phyloP scores from a whole-genome alignment of 2,888 invertebrate genomes.

The Drosophila monieri region DNA sequence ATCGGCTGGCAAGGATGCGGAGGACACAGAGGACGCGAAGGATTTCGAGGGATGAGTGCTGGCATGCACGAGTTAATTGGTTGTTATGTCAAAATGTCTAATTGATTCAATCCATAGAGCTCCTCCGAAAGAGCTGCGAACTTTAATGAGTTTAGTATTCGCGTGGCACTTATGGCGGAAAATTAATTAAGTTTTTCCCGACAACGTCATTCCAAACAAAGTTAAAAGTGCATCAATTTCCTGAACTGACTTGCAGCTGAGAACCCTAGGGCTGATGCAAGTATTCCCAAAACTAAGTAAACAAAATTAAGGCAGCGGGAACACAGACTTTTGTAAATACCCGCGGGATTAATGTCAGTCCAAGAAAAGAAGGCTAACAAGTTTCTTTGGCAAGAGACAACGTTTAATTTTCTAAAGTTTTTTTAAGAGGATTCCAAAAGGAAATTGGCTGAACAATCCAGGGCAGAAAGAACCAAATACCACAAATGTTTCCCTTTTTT shows the following conservation, averaged over 20 bases:
- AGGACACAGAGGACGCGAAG: background rate
- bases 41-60: slow-evolving; percentile 13
- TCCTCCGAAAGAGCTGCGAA: slow-evolving; percentile 12
- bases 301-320: no score
- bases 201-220: background rate
- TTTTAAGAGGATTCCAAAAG: background rate
- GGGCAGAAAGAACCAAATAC: background rate
- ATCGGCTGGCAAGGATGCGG: slow-evolving; percentile 48
- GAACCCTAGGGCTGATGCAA: background rate
- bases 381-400: no score
- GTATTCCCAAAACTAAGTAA: background rate
- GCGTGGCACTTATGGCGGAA: background rate
- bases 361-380: no score
- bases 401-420: no score
- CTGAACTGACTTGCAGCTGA: background rate
- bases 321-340: no score
- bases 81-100: slow-evolving; percentile 51
- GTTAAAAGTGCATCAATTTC: background rate
- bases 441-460: background rate
- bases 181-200: background rate
- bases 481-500: background rate
- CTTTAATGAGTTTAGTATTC: slow-evolving; percentile 5
- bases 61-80: slow-evolving; percentile 64
- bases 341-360: no score
- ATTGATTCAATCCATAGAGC: slow-evolving; percentile 59